Percentiles rank a stretch among this genome's conserved stretches.
Conservation (phyloP, 2,797 vertebrate genomes). For the Karalla daura region DNA sequence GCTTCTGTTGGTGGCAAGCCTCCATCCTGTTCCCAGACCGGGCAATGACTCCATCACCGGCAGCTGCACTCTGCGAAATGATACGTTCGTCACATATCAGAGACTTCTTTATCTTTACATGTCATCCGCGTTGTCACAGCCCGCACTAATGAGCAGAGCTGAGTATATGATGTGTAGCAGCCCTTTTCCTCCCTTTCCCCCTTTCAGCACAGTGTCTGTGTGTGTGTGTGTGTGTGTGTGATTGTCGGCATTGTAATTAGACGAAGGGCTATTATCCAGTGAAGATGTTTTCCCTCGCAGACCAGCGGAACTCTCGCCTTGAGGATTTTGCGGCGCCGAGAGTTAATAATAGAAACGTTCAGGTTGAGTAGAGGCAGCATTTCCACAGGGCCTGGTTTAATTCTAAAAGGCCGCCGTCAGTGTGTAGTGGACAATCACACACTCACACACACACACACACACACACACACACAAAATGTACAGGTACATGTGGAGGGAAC, state of each 20-base stretch:
- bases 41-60: conserved; percentile 22
- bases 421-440: conserved; percentile 41
- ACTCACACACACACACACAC: conserved; percentile 19
- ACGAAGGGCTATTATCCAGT: conserved; percentile 84
- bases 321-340: conserved; percentile 79
- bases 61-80: conserved; percentile 30
- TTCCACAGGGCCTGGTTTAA: conserved; percentile 81
- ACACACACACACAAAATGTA: too few species aligned
- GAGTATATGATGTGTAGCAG: conserved; percentile 8
- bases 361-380: conserved; percentile 83
- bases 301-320: conserved; percentile 79
- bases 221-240: conserved; percentile 43
- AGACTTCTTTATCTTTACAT: conserved; percentile 34
- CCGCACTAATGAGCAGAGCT: conserved; percentile 52
- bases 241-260: conserved; percentile 83
- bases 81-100: conserved; percentile 36
- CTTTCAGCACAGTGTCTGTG: conserved; percentile 14
- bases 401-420: conserved; percentile 67
- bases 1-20: conserved; percentile 33
- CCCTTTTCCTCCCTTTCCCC: conserved; percentile 19
- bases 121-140: conserved; percentile 27
- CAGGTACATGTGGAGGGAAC: too few species aligned
- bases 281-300: conserved; percentile 88
- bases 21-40: conserved; percentile 19
- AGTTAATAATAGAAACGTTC: conserved; percentile 90